Conservation (phyloP, 2,888 invertebrate genomes). For the Pammene aurita region DNA sequence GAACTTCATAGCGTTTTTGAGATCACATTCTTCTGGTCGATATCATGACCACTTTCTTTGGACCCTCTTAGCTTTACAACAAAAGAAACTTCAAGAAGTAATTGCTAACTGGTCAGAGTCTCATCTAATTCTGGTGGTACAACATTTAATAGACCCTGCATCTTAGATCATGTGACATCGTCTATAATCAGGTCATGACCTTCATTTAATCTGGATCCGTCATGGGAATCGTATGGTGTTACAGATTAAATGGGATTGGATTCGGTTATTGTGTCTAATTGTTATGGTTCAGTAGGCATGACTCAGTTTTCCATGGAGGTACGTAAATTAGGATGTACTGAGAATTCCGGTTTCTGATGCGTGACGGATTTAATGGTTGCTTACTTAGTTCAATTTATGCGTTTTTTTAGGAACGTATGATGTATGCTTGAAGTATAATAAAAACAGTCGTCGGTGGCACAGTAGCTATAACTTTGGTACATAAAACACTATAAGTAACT, state of each 20-base stretch:
- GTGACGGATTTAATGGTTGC: conserved; percentile 13
- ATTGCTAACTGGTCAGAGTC: conserved; percentile 44
- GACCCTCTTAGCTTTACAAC: conserved; percentile 48
- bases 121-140: conserved; percentile 52
- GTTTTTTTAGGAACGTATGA: conserved; percentile 2
- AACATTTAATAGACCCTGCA: conserved; percentile 54
- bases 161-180: conserved; percentile 64
- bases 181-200: conserved; percentile 64
- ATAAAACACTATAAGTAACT: background rate
- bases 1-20: conserved; percentile 42
- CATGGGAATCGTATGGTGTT: conserved; percentile 53
- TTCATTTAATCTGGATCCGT: conserved; percentile 66
- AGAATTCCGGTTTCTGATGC: conserved; percentile 23
- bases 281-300: conserved; percentile 32
- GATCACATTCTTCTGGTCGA: conserved; percentile 52
- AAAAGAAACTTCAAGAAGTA: conserved; percentile 36
- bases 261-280: conserved; percentile 52
- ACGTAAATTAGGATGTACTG: conserved; percentile 32
- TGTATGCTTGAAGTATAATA: background rate
- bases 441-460: background rate
- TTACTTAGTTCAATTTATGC: conserved; percentile 31
- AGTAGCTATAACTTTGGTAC: background rate
- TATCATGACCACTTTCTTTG: conserved; percentile 49
- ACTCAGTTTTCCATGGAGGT: conserved; percentile 33
- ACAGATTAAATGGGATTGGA: conserved; percentile 58